A percentile compares a stretch with the other conserved stretches of the same genome.
Conservation (phyloP, 2,113 vertebrate genomes). For the Seriola dumerili region DNA sequence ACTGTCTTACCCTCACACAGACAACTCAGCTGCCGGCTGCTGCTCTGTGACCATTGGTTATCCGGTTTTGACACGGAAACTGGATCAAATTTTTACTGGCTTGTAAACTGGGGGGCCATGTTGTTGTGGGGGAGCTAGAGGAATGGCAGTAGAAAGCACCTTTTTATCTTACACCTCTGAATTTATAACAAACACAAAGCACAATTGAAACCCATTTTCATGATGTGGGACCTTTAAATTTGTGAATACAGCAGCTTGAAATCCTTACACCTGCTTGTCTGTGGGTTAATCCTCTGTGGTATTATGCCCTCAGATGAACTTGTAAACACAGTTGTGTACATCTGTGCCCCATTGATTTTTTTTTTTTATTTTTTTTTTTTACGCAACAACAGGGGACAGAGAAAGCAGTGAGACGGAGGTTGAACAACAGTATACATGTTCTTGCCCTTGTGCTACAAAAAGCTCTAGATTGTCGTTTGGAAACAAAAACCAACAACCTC, state of each 20-base stretch:
- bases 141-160: too few relatives aligned
- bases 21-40: too few relatives aligned
- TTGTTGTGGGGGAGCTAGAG: too few relatives aligned
- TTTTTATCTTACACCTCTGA: too few relatives aligned
- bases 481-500: slow-evolving; percentile 6
- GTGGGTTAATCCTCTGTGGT: slow-evolving; percentile 56
- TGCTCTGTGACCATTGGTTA: too few relatives aligned
- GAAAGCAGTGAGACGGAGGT: slow-evolving; percentile 49
- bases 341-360: slow-evolving; percentile 72
- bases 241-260: slow-evolving; percentile 14
- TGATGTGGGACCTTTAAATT: not conserved
- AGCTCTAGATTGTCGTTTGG: slow-evolving; percentile 29
- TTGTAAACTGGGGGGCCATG: too few relatives aligned
- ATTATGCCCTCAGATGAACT: slow-evolving; percentile 63
- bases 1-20: too few relatives aligned
- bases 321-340: slow-evolving; percentile 71
- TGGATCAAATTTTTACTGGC: too few relatives aligned
- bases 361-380: slow-evolving; percentile 36
- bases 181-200: too few relatives aligned
- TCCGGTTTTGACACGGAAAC: too few relatives aligned
- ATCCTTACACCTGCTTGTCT: slow-evolving; percentile 20
- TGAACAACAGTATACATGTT: slow-evolving; percentile 52
- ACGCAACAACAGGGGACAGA: slow-evolving; percentile 58
- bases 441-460: slow-evolving; percentile 60
- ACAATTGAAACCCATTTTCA: too few relatives aligned